Percentiles rank a stretch among this genome's conserved stretches.
phyloP scores from a whole-genome alignment of 37 sponge, comb jelly and placozoan genomes.

The Eunapius fragilis region DNA sequence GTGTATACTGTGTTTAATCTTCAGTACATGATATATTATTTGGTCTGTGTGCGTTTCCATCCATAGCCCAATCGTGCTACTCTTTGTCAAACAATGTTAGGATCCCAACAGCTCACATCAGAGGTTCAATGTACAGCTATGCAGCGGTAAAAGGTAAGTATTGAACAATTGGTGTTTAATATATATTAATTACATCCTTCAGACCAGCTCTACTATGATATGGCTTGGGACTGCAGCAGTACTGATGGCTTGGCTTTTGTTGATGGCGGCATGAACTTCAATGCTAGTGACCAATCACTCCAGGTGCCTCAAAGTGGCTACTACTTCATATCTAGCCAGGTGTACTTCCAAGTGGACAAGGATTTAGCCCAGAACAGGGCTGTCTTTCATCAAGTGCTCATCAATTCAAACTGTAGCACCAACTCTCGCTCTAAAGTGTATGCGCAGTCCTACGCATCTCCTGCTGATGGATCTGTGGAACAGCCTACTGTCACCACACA shows the following conservation, averaged over 20 bases:
- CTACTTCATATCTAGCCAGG: slow-evolving; percentile 46
- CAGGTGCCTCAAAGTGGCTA: slow-evolving; percentile 52
- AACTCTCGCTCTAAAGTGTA: neutral
- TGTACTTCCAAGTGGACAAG: slow-evolving; percentile 13
- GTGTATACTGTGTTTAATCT: too few species aligned
- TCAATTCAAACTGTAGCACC: neutral
- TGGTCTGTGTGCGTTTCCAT: too few species aligned
- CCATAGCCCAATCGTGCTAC: neutral
- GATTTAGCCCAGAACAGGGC: neutral
- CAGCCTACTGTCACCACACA: slow-evolving; percentile 16
- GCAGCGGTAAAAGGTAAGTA: neutral
- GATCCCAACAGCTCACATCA: slow-evolving; percentile 57
- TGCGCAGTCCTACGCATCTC: neutral
- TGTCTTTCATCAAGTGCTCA: neutral
- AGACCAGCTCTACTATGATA: neutral
- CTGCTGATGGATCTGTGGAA: neutral
- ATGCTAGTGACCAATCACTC: slow-evolving; percentile 41
- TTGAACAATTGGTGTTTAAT: neutral
- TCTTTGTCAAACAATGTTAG: neutral
- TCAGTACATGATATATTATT: too few species aligned
- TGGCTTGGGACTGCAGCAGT: neutral
- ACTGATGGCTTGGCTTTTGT: slow-evolving; percentile 24
- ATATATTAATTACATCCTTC: neutral
- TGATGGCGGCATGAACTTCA: slow-evolving; percentile 62
- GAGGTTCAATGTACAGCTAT: slow-evolving; percentile 1